Base-by-base conservation (phyloP, 1,140 invertebrate species). In the Ceratina calcarata region DNA sequence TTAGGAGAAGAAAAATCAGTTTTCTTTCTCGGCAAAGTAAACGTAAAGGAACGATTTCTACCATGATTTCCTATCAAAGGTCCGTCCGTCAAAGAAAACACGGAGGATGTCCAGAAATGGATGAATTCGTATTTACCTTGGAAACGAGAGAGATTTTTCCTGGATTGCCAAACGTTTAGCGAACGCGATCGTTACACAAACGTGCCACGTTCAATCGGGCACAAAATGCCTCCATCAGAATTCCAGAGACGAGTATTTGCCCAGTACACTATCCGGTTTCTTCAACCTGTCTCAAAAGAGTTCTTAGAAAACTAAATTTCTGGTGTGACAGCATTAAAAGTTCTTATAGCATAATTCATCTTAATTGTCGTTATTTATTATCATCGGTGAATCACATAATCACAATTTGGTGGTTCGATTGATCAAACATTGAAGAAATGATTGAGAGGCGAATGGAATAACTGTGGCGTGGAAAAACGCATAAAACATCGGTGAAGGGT, bases 111-210 rank as follows among this genome's bases (percentile, higher is more conserved):
- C 1, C 20, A 66, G 58, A 24, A 66, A 37, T 67, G 45, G 49
- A 77, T 51, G 72, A 84, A 77, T 70, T 58, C 45, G 67, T 77
- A 45, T 78, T 78, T 78, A 55, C 45, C 12, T 16, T 76, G 74
- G 64, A 27, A 22, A 20, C 32, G 32, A 66, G 61, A 12, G 45
- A 3, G 32, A 10, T n/a, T 45, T 71, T 62, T 64, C 27, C 53
- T 20, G 58, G 18, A 81, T 37, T 16, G 37, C 70, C 69, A 87
- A 86, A 86, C 86, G 86, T 86, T 86, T 86, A 77, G 51, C 27
- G 67, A 83, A 73, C 82, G 72, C 72, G 60, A 76, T 84, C 84
- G 82, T 85, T 85, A 85, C 72, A 61, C 32, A 67, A 22, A 18
- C 72, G 57, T 64, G 70, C 24, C 7, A 1, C 16, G 51, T 71